Evolutionary conservation across 2,888 invertebrate species (phyloP).

Genomic region (Siphonodentalium dalli): DNA sequence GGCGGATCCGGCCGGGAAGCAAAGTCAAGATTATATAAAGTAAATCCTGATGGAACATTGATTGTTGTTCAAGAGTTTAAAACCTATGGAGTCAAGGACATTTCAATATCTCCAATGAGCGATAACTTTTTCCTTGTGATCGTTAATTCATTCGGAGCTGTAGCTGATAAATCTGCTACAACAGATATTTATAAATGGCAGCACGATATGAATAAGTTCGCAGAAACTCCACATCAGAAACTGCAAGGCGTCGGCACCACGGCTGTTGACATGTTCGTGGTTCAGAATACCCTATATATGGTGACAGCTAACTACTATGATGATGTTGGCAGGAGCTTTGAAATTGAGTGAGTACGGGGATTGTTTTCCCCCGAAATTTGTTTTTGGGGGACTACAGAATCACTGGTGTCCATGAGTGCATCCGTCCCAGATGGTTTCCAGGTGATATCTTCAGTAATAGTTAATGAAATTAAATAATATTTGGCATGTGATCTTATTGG

Average conservation of each 20-base stretch:
- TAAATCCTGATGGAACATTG: slow-evolving; percentile 36
- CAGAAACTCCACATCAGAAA: slow-evolving; percentile 37
- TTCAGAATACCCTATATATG: slow-evolving; percentile 43
- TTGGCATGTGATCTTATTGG: no score
- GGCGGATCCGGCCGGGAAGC: slow-evolving; percentile 45
- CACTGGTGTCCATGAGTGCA: no score
- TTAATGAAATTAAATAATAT: no score
- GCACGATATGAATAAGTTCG: slow-evolving; percentile 35
- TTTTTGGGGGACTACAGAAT: no score
- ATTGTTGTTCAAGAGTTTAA: slow-evolving; percentile 50
- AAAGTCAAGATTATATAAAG: slow-evolving; percentile 47
- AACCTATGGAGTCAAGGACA: slow-evolving; percentile 52
- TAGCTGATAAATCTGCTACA: slow-evolving; percentile 41
- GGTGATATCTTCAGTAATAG: no score
- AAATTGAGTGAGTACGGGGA: slow-evolving; percentile 38
- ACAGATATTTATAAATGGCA: slow-evolving; percentile 55
- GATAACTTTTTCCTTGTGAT: slow-evolving; percentile 46
- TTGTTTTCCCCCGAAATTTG: slow-evolving; percentile 11
- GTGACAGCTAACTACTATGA: slow-evolving; percentile 56
- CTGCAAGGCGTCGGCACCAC: slow-evolving; percentile 48
- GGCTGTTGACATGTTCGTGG: slow-evolving; percentile 39
- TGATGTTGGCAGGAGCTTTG: slow-evolving; percentile 31
- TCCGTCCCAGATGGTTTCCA: no score
- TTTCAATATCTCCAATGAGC: slow-evolving; percentile 38
- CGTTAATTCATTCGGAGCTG: slow-evolving; percentile 49